Base-by-base conservation (phyloP, 2,797 vertebrate genomes). In the Pangasius krempfi region DNA sequence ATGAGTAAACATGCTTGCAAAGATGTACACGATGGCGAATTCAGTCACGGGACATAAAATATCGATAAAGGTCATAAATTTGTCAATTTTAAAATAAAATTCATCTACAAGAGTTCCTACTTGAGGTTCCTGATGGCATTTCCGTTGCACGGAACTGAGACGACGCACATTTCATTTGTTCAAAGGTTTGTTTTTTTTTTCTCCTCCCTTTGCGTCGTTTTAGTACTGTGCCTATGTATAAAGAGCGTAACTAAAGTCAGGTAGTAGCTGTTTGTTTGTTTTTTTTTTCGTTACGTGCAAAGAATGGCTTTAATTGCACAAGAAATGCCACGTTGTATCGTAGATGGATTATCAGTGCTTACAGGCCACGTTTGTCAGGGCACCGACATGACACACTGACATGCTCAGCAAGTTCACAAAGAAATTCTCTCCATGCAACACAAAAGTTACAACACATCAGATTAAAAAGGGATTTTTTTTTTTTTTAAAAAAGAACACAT, bases 341-440 rank as follows among this genome's bases (percentile, higher is more conserved):
- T 6, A 76, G 58, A 83, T 86, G 85, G 88, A 89, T 90, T 89
- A 89, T 91, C 90, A 90, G 79, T 91, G 91, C 89, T 88, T 87
- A 86, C 80, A 91, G 88, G 89, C 90, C 90, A 92, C 87, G 30
- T 89, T 89, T 86, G 90, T 90, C 89, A 87, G 88, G 82, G 84
- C 85, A 87, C 88, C 75, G 47, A 87, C 60, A 18, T 16, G 81
- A 90, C 91, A 93, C 91, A 89, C 90, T 0, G 90, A 95, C 96
- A 96, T 95, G 94, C 96, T 93, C 94, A 94, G 92, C 92, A 90
- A 94, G 92, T 76, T 93, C 93, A 96, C 94, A 87, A 94, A 90
- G 25, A 78, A 88, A 91, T 89, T 95, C 94, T 92, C 94, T 96
- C 95, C 96, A 96, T 96, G 96, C 96, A 96, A 96, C 94, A 95